phyloP scores from a whole-genome alignment of 1,140 invertebrate species.

The Euwallacea similis region DNA sequence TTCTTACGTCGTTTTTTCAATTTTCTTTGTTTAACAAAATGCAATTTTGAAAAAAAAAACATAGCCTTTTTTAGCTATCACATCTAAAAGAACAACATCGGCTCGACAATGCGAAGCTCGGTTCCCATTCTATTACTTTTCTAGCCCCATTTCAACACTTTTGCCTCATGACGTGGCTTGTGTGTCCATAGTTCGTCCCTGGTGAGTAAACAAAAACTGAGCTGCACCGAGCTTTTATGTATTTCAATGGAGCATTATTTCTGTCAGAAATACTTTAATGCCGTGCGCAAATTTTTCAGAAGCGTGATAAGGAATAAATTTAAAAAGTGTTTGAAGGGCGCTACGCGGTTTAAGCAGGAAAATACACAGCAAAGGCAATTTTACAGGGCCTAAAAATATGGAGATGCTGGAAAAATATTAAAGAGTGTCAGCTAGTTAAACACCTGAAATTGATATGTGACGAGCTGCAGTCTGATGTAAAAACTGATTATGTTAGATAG shows the following conservation, averaged over 20 bases:
- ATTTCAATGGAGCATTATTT: slow-evolving; percentile 2
- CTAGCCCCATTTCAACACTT: background rate
- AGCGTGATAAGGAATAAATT: slow-evolving; percentile 11
- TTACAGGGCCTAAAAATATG: slow-evolving; percentile 4
- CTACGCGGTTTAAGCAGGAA: slow-evolving; percentile 3
- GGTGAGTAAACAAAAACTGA: background rate
- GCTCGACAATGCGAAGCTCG: background rate
- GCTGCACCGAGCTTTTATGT: background rate
- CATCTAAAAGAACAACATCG: background rate
- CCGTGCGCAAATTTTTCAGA: background rate
- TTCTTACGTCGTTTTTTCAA: no score
- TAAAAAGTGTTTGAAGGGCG: slow-evolving; percentile 3
- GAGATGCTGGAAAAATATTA: background rate
- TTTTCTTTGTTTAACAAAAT: no score
- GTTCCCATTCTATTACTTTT: background rate
- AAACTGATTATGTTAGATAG: background rate
- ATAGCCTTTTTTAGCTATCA: no score
- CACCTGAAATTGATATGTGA: background rate
- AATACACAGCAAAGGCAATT: slow-evolving; percentile 1
- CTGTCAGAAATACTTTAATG: slow-evolving; percentile 5
- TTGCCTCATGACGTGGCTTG: background rate
- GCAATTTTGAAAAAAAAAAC: no score
- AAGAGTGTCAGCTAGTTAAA: background rate
- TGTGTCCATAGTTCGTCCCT: background rate
- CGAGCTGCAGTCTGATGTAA: no score